Evolutionary conservation across 2,888 invertebrate species (phyloP).

Genomic region (Epistrophe eligans): DNA sequence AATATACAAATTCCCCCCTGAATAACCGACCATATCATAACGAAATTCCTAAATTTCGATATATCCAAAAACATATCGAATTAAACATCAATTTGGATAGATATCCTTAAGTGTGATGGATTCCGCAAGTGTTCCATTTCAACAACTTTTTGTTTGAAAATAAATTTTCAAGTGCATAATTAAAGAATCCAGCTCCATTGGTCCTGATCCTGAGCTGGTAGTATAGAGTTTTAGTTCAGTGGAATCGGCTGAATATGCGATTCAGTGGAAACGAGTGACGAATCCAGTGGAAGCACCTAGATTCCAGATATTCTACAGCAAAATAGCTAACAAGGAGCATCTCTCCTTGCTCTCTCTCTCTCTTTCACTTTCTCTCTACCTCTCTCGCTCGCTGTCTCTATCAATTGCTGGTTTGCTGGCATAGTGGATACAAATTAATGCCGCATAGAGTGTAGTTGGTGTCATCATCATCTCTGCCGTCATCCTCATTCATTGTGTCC

Average conservation of each 20-base stretch:
- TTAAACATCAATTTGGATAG: not conserved
- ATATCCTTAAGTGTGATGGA: constrained; percentile 3
- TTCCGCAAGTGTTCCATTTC: constrained; percentile 12
- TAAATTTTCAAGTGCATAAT: constrained; percentile 72
- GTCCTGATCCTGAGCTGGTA: constrained; percentile 59
- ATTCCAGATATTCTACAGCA: constrained; percentile 70
- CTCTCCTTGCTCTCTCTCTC: constrained; percentile 26
- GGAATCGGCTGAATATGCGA: constrained; percentile 74
- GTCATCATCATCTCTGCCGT: constrained; percentile 70
- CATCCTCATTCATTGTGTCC: constrained; percentile 75
- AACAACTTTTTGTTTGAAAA: constrained; percentile 24
- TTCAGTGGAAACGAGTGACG: constrained; percentile 59
- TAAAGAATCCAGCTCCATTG: constrained; percentile 69
- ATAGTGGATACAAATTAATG: constrained; percentile 73
- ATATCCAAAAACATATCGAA: constrained; percentile 3
- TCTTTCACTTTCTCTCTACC: not conserved
- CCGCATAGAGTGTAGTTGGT: constrained; percentile 72
- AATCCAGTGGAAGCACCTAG: constrained; percentile 74
- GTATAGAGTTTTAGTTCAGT: constrained; percentile 73
- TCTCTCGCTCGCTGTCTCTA: constrained; percentile 21
- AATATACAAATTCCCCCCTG: constrained; percentile 52
- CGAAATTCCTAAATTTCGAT: constrained; percentile 11
- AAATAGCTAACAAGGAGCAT: constrained; percentile 52
- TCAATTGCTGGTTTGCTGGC: constrained; percentile 42
- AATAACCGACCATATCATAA: constrained; percentile 25